phyloP scores from a whole-genome alignment of 2,113 vertebrate genomes.

The Bagarius yarrelli region DNA sequence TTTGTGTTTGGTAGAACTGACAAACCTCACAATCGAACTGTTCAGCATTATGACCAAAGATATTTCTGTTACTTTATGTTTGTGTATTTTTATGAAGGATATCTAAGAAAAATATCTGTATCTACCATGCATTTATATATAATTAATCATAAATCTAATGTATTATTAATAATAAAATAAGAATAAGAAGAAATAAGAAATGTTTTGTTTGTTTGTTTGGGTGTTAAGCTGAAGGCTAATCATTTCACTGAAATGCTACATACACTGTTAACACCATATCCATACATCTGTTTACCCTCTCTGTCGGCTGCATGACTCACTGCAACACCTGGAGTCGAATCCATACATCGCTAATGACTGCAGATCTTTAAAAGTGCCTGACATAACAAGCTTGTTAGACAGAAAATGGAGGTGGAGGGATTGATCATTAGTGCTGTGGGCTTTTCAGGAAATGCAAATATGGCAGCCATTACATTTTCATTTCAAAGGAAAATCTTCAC shows the following conservation, averaged over 20 bases:
- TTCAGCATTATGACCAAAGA: slow-evolving; percentile 41
- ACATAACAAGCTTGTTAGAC: slow-evolving; percentile 2
- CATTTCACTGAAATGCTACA: background rate
- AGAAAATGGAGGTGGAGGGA: background rate
- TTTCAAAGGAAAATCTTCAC: background rate
- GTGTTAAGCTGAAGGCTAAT: background rate
- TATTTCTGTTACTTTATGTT: background rate
- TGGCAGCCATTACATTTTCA: background rate
- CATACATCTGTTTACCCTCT: background rate
- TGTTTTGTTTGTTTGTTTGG: background rate
- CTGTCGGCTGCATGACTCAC: background rate
- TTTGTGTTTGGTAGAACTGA: background rate
- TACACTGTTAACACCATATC: background rate
- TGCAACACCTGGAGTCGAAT: background rate
- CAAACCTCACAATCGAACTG: background rate
- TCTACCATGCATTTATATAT: background rate
- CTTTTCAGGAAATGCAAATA: slow-evolving; percentile 1
- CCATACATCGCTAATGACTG: background rate
- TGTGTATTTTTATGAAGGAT: background rate
- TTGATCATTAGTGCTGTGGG: background rate
- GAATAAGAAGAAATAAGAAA: background rate
- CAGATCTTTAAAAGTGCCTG: background rate
- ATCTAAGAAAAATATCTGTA: background rate
- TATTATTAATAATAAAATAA: background rate
- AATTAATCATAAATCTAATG: background rate